Percentiles rank a stretch among this genome's conserved stretches.
These are phyloP conservation scores for Nomada hirtipes DNA, from an alignment of 2,888 invertebrate genomes.

Conservation along the genomic window DNA sequence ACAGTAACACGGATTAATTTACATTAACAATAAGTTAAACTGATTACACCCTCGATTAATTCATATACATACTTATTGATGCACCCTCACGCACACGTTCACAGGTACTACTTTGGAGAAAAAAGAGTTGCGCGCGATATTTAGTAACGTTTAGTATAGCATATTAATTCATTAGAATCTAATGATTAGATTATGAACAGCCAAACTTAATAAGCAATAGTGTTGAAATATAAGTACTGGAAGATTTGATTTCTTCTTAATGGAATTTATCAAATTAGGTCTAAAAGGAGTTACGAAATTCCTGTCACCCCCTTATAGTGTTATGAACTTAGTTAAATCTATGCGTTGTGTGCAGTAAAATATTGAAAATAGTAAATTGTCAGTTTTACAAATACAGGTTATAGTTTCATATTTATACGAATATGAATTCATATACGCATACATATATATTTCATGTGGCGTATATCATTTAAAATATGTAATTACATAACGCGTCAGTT, in stretches of 20 bases:
- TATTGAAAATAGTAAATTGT: not conserved
- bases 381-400: not conserved
- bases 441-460: not conserved
- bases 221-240: slow-evolving; percentile 11
- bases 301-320: not conserved
- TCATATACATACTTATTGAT: slow-evolving; percentile 3
- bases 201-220: slow-evolving; percentile 2
- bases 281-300: not conserved
- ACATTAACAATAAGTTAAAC: slow-evolving; percentile 27
- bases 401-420: slow-evolving; percentile 10
- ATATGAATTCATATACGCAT: not conserved
- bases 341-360: not conserved
- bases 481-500: not conserved
- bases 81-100: not conserved
- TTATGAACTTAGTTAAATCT: not conserved
- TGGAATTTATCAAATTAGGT: slow-evolving; percentile 11
- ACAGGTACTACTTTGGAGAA: not conserved
- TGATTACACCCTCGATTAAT: not conserved
- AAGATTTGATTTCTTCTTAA: slow-evolving; percentile 23
- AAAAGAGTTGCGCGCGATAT: not conserved
- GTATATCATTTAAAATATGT: not conserved
- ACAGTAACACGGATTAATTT: slow-evolving; percentile 40
- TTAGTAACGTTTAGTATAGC: slow-evolving; percentile 1
- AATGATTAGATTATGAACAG: slow-evolving; percentile 5
- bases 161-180: not conserved